Evolutionary conservation across 23 tunicate species (phyloP).

Genomic region (Styela plicata): DNA sequence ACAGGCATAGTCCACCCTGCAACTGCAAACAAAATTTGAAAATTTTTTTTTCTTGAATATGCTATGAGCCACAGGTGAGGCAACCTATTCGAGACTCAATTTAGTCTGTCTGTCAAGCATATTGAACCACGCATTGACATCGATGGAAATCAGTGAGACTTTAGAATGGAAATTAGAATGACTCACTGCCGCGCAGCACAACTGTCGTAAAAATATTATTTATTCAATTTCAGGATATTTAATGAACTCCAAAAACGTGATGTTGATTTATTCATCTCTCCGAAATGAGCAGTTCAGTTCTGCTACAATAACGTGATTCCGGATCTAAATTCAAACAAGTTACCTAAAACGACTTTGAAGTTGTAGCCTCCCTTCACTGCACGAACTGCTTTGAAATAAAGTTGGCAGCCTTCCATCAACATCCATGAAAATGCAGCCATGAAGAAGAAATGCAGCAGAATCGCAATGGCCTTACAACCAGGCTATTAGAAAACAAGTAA

Average conservation of each 20-base stretch:
- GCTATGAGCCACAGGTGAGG: no score
- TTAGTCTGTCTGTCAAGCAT: no score
- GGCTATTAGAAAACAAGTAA: constrained; percentile 28
- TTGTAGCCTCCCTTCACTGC: constrained; percentile 66
- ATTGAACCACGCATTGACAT: no score
- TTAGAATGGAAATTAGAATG: not conserved
- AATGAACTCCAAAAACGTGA: no score
- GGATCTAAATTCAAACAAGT: no score
- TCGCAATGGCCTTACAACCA: constrained; percentile 64
- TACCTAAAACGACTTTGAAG: constrained; percentile 64
- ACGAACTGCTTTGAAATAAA: constrained; percentile 78
- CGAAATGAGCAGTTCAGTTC: not conserved
- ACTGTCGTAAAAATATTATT: not conserved
- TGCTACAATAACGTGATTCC: not conserved
- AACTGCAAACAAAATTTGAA: constrained; percentile 19
- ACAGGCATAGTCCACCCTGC: constrained; percentile 80
- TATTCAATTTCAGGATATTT: not conserved
- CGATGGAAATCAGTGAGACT: no score
- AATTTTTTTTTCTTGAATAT: no score
- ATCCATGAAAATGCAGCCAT: constrained; percentile 92
- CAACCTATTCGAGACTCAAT: no score
- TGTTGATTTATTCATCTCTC: not conserved
- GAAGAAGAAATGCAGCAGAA: constrained; percentile 87
- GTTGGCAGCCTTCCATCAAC: constrained; percentile 92
- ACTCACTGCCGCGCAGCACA: not conserved